Evolutionary conservation across 1,140 invertebrate genomes (phyloP), one percentile per base, ranked within the genome.

Genomic region (Neuroterus valhalla): DNA sequence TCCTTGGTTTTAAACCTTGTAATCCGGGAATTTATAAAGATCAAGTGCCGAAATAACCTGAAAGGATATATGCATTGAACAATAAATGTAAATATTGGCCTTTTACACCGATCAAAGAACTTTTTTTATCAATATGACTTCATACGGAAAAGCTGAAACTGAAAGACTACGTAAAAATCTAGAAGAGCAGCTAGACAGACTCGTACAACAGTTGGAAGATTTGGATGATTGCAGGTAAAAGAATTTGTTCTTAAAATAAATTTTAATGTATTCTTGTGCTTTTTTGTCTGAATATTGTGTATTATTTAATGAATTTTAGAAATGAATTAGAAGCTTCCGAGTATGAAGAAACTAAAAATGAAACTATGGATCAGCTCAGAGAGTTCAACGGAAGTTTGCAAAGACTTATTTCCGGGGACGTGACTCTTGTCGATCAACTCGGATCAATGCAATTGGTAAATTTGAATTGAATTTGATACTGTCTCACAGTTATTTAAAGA

Each of bases 301-400:
- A n/a, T 12, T 68, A 23, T 77, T 68, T 43, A 44, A n/a, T 43
- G 4, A 48, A 81, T 84, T 81, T 67, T 81, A 94, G 94, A 84
- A 91, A 92, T 83, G 93, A 94, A 23, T 79, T 96, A 45, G 93
- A 94, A 12, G 79, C 83, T 12, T 90, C 91, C 48, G 94, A 94
- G 85, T 96, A 95, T 89, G 91, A 93, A 76, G 94, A 95, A 86
- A 92, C 92, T 17, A 94, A 93, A 86, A 88, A 92, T 78, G 94
- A 95, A 75, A 96, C 94, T 0, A 88, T 95, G 78, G 94, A 96
- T 75, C 95, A 96, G 83, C 85, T 96, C 19, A 92, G 93, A 82
- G 94, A 96, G 87, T 93, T 96, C 75, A 94, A 94, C 83, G 90
- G 92, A 44, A 94, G 93, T 66, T 85, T 96, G 23, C 90, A 91